phyloP scores from a whole-genome alignment of 2,797 vertebrate species.

The Cetoscarus ocellatus region DNA sequence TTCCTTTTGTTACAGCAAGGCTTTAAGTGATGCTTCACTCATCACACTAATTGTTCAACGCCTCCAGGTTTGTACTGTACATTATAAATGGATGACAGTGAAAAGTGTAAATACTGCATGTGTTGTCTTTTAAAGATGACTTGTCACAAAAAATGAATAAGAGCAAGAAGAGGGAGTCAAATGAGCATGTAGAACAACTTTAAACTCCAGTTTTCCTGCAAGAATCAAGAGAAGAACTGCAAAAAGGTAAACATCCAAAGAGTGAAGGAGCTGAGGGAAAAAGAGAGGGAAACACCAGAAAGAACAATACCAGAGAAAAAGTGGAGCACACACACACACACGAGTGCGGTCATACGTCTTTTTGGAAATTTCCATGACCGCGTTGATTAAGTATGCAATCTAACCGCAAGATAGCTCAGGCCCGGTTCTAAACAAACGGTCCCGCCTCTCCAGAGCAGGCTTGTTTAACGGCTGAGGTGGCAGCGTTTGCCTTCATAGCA shows the following conservation, averaged over 20 bases:
- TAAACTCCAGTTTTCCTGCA: background rate
- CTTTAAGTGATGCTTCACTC: slow-evolving; percentile 12
- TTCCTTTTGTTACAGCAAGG: background rate
- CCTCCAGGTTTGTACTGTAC: background rate
- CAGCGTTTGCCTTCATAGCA: slow-evolving; percentile 74
- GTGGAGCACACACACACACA: slow-evolving; percentile 31
- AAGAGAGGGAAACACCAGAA: slow-evolving; percentile 46
- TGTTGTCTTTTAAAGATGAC: background rate
- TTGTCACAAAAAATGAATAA: background rate
- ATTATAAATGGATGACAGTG: background rate
- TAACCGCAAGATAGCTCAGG: slow-evolving; percentile 79
- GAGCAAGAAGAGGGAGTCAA: background rate
- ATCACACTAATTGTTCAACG: slow-evolving; percentile 17
- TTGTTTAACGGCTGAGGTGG: slow-evolving; percentile 79
- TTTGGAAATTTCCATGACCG: slow-evolving; percentile 85
- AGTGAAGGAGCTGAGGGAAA: slow-evolving; percentile 25
- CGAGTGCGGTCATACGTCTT: slow-evolving; percentile 67
- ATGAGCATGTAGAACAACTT: background rate
- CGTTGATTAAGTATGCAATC: slow-evolving; percentile 83
- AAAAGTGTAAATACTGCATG: slow-evolving; percentile 8
- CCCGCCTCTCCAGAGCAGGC: slow-evolving; percentile 67
- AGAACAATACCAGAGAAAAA: slow-evolving; percentile 66
- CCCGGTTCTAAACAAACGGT: slow-evolving; percentile 79
- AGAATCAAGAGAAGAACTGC: slow-evolving; percentile 5
- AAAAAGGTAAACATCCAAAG: background rate